Evolutionary conservation across 37 sponge, comb jelly and placozoan genomes (phyloP).

Genomic region (Agelas oroides): DNA sequence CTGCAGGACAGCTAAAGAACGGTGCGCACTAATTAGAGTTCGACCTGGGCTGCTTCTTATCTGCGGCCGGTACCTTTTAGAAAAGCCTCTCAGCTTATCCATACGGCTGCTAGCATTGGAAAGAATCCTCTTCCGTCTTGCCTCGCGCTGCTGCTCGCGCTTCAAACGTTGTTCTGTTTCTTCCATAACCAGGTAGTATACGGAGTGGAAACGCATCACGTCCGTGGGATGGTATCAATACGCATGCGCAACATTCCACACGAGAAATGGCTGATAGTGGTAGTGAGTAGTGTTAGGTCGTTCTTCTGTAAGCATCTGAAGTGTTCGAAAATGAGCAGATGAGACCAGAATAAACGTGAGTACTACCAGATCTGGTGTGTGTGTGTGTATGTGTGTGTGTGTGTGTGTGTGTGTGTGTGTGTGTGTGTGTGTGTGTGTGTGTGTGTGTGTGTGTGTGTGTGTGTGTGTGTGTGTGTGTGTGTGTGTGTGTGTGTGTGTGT

Average conservation of each 20-base stretch:
- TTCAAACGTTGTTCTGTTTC: neutral
- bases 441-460: no score
- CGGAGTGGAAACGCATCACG: neutral
- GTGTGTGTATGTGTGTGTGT: no score
- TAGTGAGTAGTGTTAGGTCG: neutral
- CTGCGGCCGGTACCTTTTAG: neutral
- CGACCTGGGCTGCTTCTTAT: no score
- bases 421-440: no score
- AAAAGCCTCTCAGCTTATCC: slow-evolving; percentile 31
- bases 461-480: neutral
- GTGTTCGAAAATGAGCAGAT: slow-evolving; percentile 8
- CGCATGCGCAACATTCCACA: slow-evolving; percentile 56
- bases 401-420: no score
- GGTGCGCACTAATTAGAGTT: slow-evolving; percentile 32
- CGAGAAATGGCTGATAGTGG: neutral
- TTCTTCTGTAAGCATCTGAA: neutral
- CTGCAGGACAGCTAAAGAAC: neutral
- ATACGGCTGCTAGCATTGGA: slow-evolving; percentile 50
- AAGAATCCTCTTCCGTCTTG: slow-evolving; percentile 37
- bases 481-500: no score
- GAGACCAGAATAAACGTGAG: neutral
- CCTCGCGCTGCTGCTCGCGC: slow-evolving; percentile 17
- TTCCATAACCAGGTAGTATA: neutral
- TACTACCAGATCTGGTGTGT: neutral
- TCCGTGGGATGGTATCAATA: neutral